Conservation (phyloP, 2,797 vertebrate species). For the Arrhamphus sclerolepis region DNA sequence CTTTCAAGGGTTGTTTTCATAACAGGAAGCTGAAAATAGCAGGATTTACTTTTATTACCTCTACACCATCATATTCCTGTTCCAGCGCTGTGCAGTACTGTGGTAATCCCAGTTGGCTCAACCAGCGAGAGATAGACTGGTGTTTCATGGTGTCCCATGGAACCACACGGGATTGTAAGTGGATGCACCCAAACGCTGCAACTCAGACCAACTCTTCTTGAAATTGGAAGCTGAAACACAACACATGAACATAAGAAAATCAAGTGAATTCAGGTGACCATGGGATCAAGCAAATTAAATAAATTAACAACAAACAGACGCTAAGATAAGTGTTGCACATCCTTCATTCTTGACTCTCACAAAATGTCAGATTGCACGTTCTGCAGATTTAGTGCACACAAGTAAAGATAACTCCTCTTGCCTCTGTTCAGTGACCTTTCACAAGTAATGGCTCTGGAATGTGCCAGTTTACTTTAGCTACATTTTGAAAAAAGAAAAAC, state of each 20-base stretch:
- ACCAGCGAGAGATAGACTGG: slow-evolving; percentile 82
- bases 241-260: not conserved
- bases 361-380: not conserved
- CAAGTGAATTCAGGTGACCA: not conserved
- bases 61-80: slow-evolving; percentile 80
- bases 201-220: not conserved
- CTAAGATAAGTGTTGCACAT: slow-evolving; percentile 1
- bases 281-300: not conserved
- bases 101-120: slow-evolving; percentile 82
- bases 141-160: slow-evolving; percentile 76
- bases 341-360: not conserved
- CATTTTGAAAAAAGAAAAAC: slow-evolving; percentile 6
- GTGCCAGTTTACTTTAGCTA: slow-evolving; percentile 19
- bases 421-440: slow-evolving; percentile 9
- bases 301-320: not conserved
- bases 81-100: slow-evolving; percentile 81
- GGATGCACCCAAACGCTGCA: slow-evolving; percentile 5
- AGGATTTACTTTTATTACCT: slow-evolving; percentile 69
- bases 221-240: slow-evolving; percentile 38
- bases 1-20: too few species aligned
- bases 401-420: slow-evolving; percentile 10
- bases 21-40: not conserved
- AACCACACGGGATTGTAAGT: slow-evolving; percentile 8
- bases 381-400: not conserved
- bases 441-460: slow-evolving; percentile 31